phyloP scores from a whole-genome alignment of 2,113 vertebrate species.

The Hymenochirus boettgeri region DNA sequence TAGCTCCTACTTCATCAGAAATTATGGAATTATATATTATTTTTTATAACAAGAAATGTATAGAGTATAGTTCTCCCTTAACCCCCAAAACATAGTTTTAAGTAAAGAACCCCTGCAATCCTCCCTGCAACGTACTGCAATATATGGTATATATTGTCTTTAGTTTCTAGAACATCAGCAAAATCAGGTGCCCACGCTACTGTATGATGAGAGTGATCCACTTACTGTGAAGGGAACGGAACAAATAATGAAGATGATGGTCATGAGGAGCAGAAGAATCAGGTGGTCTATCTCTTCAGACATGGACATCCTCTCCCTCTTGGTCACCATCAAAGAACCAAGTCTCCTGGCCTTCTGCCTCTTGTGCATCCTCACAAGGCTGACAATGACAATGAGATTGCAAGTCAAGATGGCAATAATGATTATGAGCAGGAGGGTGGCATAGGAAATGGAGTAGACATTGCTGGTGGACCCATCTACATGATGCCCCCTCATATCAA shows the following conservation, averaged over 20 bases:
- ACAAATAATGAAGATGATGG: conserved; percentile 84
- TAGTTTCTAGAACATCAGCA: no score
- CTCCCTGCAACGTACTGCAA: no score
- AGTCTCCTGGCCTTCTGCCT: conserved; percentile 52
- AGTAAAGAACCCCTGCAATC: no score
- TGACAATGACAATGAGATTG: conserved; percentile 76
- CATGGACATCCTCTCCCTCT: conserved; percentile 58
- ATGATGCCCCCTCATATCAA: conserved; percentile 62
- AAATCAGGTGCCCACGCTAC: no score
- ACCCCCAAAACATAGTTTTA: no score
- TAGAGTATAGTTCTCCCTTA: no score
- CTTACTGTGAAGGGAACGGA: conserved; percentile 90
- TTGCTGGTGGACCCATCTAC: accelerated
- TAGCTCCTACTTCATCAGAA: no score
- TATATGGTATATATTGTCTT: no score
- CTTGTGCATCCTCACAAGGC: conserved; percentile 77
- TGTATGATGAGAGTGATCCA: no score
- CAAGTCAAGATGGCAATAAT: conserved; percentile 73
- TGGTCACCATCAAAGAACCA: conserved; percentile 4
- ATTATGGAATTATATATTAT: no score
- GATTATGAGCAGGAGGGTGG: conserved; percentile 74
- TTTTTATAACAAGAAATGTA: no score
- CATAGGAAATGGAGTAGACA: conserved; percentile 75
- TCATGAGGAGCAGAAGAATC: conserved; percentile 85
- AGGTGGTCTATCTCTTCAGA: conserved; percentile 87